Percentiles rank a stretch among this genome's conserved stretches.
Conservation (phyloP, 2,113 vertebrate species). For the Andinoacara biseriatus region DNA sequence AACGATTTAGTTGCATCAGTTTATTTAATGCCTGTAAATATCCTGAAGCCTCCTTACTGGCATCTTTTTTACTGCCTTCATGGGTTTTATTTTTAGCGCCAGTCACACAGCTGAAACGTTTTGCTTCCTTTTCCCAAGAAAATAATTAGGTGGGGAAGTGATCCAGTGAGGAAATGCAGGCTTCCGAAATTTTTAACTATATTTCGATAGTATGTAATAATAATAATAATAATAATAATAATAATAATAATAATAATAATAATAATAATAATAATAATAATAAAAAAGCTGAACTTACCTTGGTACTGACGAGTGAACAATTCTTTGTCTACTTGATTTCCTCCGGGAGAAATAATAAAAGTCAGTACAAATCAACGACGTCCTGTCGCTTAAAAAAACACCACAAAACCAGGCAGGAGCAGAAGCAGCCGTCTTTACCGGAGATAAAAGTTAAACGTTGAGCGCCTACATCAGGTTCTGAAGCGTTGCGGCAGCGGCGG, state of each 20-base stretch:
- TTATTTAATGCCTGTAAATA: background rate
- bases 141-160: background rate
- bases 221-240: conserved; percentile 18
- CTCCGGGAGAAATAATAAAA: conserved; percentile 58
- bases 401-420: conserved; percentile 26
- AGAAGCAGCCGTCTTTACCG: conserved; percentile 30
- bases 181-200: background rate
- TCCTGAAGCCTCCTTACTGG: background rate
- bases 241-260: background rate
- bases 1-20: background rate
- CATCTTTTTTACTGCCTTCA: background rate
- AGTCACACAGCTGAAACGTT: background rate
- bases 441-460: conserved; percentile 49
- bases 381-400: conserved; percentile 49
- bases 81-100: conserved; percentile 1
- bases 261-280: background rate
- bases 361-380: conserved; percentile 35
- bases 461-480: conserved; percentile 54
- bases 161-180: background rate
- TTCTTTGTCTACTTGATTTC: conserved; percentile 62
- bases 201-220: background rate
- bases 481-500: conserved; percentile 57
- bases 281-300: conserved; percentile 41
- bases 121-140: background rate
- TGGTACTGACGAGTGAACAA: conserved; percentile 39